phyloP scores from a whole-genome alignment of 2,888 invertebrate species.

The Rhingia rostrata region DNA sequence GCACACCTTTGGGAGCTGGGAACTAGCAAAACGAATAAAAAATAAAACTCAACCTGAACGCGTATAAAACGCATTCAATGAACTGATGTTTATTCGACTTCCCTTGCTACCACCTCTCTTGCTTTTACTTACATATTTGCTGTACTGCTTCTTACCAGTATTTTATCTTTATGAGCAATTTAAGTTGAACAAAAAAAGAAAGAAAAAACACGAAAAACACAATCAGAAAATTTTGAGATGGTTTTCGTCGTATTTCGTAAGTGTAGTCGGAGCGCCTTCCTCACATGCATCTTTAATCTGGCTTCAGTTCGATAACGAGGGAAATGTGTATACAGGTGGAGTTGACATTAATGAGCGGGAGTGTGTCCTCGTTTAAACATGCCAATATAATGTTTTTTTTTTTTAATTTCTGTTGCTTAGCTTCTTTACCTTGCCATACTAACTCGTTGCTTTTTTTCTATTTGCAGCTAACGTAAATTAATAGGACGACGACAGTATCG shows the following conservation, averaged over 20 bases:
- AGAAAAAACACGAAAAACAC: not conserved
- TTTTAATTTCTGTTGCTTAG: no score
- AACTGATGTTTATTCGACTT: slow-evolving; percentile 62
- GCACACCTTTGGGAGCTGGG: not conserved
- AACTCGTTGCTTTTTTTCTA: slow-evolving; percentile 47
- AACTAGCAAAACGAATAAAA: slow-evolving; percentile 6
- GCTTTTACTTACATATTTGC: slow-evolving; percentile 24
- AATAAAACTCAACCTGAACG: slow-evolving; percentile 36
- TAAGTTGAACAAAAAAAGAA: slow-evolving; percentile 15
- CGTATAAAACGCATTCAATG: slow-evolving; percentile 61
- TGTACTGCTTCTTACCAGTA: slow-evolving; percentile 42
- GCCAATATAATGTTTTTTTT: slow-evolving; percentile 38
- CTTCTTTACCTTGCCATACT: slow-evolving; percentile 25
- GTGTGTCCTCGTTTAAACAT: slow-evolving; percentile 16
- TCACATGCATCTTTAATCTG: not conserved
- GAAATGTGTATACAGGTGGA: slow-evolving; percentile 48
- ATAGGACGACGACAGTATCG: slow-evolving; percentile 5
- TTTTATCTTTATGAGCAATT: slow-evolving; percentile 65
- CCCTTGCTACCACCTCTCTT: not conserved
- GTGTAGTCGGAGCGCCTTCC: not conserved
- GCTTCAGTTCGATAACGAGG: not conserved
- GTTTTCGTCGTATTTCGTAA: slow-evolving; percentile 6
- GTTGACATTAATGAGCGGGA: slow-evolving; percentile 30
- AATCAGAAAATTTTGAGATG: slow-evolving; percentile 55
- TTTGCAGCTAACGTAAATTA: slow-evolving; percentile 47